Evolutionary conservation across 2,888 invertebrate species (phyloP), one percentile per base, ranked within the genome.

Genomic region (Tenthredo distinguenda): DNA sequence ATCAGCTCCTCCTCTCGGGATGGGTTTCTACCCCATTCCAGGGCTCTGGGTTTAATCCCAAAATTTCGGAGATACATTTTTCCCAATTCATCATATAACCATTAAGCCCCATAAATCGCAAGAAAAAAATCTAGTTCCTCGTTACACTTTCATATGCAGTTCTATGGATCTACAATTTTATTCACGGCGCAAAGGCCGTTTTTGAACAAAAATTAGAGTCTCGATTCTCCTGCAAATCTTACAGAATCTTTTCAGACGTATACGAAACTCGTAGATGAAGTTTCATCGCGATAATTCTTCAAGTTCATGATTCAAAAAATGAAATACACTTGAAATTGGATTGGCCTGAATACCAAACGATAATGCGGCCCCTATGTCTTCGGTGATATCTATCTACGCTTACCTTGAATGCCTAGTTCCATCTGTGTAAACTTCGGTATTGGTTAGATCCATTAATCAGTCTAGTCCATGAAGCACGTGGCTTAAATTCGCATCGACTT

Each of bases 361-460:
- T 37, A 71, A 37, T 71, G 9, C 9, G 5, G 7, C 47, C 47
- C 43, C 26, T 47, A 15, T 21, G 26, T 1, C 10, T 47, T 5
- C 21, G 26, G 21, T 21, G 31, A 55, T 68, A n/a, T 72, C 21
- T 76, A 47, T 6, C 12, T 6, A 76, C 6, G 50, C 12, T 43
- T 15, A 62, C 40, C 40, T 15, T n/a, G 62, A 37, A 10, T 58
- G 58, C 37, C 47, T 83, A 40, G 62, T 62, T 50, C 34, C 79
- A 55, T 7, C 79, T n/a, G 79, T 58, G 26, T 37, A 50, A 21
- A 12, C 34, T 50, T 31, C 55, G 21, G 43, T 47, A 58, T 62
- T 84, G 55, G 21, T 71, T 40, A 15, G 21, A 40, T 84, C n/a
- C 74, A 84, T 84, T 84, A 84, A 84, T 84, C 84, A 84, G 55